phyloP scores from a whole-genome alignment of 2,797 vertebrate genomes.

The Myotis findleyi region DNA sequence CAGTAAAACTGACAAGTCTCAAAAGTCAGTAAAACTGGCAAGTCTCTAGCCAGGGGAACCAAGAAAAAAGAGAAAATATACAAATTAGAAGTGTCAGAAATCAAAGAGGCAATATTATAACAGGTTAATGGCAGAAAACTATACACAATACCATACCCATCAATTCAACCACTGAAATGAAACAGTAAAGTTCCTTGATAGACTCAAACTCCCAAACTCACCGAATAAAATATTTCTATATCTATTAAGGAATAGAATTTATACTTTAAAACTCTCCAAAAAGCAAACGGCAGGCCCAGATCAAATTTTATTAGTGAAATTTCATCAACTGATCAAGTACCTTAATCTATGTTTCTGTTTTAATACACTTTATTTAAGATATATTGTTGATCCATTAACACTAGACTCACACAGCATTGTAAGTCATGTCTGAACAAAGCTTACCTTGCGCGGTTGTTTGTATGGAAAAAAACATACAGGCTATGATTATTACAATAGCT shows the following conservation, averaged over 20 bases:
- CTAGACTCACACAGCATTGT: not conserved
- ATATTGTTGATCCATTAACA: not conserved
- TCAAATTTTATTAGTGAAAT: not conserved
- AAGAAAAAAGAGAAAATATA: not conserved
- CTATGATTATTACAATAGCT: not conserved
- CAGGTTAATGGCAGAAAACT: not conserved
- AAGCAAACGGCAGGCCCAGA: not conserved
- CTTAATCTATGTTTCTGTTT: not conserved
- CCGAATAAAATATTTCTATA: not conserved
- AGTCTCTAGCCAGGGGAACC: not conserved
- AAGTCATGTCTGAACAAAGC: not conserved
- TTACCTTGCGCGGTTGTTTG: not conserved
- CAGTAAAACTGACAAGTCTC: not conserved
- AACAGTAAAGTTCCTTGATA: not conserved
- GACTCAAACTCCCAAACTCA: not conserved
- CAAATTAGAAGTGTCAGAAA: conserved; percentile 17
- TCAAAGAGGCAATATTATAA: not conserved
- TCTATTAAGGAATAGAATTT: not conserved
- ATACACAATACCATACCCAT: not conserved
- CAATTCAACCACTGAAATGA: not conserved
- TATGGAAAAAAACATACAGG: not conserved
- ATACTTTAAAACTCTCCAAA: not conserved
- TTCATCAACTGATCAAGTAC: not conserved
- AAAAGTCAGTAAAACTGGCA: not conserved
- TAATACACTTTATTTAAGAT: not conserved